Evolutionary conservation across 2,888 invertebrate species (phyloP).

Genomic region (Xestoiulus laeticollis): DNA sequence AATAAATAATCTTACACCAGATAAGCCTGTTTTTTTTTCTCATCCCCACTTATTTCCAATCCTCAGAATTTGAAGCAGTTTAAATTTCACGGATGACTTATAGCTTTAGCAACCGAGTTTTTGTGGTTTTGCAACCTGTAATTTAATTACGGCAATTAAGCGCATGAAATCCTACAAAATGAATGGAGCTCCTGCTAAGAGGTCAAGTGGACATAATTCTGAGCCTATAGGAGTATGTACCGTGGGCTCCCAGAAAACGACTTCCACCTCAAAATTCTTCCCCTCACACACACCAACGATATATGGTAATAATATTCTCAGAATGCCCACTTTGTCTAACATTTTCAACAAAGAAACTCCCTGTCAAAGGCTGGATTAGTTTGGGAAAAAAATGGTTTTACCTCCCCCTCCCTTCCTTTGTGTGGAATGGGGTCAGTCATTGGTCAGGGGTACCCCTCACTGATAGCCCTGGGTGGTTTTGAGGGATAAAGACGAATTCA

Average conservation of each 20-base stretch:
- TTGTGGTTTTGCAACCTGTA: conserved; percentile 15
- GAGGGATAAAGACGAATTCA: background rate
- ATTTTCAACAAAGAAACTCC: background rate
- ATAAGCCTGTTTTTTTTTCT: background rate
- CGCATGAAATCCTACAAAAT: background rate
- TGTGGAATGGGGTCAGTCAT: conserved; percentile 33
- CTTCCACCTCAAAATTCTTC: background rate
- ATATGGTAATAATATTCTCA: background rate
- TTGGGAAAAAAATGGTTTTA: background rate
- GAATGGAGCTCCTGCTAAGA: background rate
- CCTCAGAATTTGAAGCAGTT: background rate
- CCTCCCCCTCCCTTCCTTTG: background rate
- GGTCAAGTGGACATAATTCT: background rate
- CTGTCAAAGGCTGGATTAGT: background rate
- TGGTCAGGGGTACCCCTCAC: background rate
- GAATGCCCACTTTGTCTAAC: conserved; percentile 22
- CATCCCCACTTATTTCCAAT: no score
- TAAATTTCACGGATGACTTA: conserved; percentile 20
- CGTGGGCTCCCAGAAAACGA: background rate
- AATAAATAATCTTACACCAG: background rate
- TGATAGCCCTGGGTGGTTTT: background rate
- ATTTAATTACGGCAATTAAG: conserved; percentile 21
- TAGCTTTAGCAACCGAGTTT: background rate
- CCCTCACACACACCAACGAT: background rate
- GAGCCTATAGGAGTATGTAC: no score